These are phyloP conservation scores for Maniola jurtina DNA, from an alignment of 1,140 invertebrate genomes.

Conservation along the genomic window DNA sequence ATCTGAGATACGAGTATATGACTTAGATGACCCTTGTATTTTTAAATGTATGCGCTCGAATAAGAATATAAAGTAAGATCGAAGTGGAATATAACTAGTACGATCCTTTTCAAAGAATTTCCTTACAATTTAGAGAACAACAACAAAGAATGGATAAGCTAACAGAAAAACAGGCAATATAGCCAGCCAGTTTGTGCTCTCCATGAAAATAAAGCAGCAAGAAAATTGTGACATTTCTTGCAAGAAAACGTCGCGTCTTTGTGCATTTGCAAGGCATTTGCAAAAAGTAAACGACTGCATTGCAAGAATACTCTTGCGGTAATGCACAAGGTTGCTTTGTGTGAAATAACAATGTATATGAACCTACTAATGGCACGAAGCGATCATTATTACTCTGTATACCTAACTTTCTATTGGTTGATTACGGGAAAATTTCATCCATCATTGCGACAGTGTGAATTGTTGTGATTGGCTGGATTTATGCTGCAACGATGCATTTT, in stretches of 20 bases:
- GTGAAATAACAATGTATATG: not conserved
- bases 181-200: constrained; percentile 8
- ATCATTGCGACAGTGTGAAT: no score
- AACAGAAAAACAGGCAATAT: constrained; percentile 10
- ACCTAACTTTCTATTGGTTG: no score
- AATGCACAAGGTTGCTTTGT: constrained; percentile 7
- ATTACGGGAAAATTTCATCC: no score
- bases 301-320: constrained; percentile 7
- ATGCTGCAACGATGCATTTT: no score
- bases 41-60: no score
- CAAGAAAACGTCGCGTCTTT: constrained; percentile 18
- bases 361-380: no score
- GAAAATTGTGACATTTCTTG: constrained; percentile 18
- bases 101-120: constrained; percentile 6
- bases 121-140: constrained; percentile 5
- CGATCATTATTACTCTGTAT: no score
- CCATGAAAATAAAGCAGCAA: constrained; percentile 9
- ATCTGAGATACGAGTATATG: no score
- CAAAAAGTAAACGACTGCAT: constrained; percentile 11
- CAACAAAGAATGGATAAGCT: constrained; percentile 10
- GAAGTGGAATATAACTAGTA: no score
- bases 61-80: not conserved
- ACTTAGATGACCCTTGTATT: no score
- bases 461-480: no score
- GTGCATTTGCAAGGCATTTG: constrained; percentile 1